A percentile compares a stretch with the other conserved stretches of the same genome.
Conservation (phyloP, 2,113 vertebrate species). For the Hystrix brachyura region DNA sequence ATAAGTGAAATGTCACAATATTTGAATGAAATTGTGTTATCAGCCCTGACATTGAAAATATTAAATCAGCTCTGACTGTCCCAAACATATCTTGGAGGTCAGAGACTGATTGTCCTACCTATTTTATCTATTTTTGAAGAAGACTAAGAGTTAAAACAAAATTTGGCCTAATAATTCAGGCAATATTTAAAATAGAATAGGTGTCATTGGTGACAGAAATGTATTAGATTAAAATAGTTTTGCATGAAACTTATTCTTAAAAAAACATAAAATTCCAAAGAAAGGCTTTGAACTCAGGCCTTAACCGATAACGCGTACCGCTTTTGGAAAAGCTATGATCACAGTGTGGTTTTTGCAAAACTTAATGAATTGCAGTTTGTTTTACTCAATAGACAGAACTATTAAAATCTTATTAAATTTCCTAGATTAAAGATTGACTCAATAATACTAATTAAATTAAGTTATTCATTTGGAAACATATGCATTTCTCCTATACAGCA, state of each 20-base stretch:
- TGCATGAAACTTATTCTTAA: background rate
- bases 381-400: background rate
- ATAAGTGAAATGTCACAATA: background rate
- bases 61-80: background rate
- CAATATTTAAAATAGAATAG: constrained; percentile 35
- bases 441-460: constrained; percentile 18
- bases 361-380: background rate
- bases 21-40: background rate
- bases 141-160: background rate
- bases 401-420: background rate
- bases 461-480: constrained; percentile 43
- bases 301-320: background rate
- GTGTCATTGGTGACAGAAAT: background rate
- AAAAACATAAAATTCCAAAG: background rate
- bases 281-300: background rate
- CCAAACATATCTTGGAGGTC: background rate
- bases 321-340: background rate
- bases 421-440: background rate
- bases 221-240: constrained; percentile 25
- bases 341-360: background rate
- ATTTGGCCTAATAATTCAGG: background rate
- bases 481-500: background rate
- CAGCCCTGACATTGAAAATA: background rate
- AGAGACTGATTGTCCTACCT: background rate
- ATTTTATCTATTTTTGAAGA: background rate